Evolutionary conservation across 2,113 vertebrate genomes (phyloP), one percentile per base, ranked within the genome.

Genomic region (human): DNA sequence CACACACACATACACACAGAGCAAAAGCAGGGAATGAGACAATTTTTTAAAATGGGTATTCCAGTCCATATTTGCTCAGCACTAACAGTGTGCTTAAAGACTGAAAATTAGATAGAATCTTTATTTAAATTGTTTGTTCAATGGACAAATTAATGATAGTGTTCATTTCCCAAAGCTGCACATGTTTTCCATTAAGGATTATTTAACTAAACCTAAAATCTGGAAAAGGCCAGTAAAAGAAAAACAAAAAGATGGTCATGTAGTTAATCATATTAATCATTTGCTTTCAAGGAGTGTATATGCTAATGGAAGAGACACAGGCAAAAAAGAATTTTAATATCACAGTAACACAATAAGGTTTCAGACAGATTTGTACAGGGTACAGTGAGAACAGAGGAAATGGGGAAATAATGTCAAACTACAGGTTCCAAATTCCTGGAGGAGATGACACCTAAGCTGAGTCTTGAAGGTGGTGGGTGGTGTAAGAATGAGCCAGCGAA

Each of bases 221-320:
- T 95, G 57, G 30, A 84, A 94, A 91, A 27, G 35, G 30, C 70
- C 38, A 89, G 85, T 40, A n/a, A 96, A 97, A 92, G 72, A 84
- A 92, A 95, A 85, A 61, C 43, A 61, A 89, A 82, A 91, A n/a
- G 10, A 70, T 14, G 32, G 35, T 82, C 75, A 94, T 9, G 43
- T 87, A 81, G 76, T 80, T 82, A 84, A 70, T 94, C 73, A 55
- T 40, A 81, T 88, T 91, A 84, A 70, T 43, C n/a, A 80, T 38
- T 32, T 84, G 72, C 68, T 96, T 87, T 86, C 64, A 38, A 80
- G n/a, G 79, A 86, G 20, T 57, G 14, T 22, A 84, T 57, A 84
- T 20, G 17, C 40, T 73, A 72, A 59, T 30, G 16, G 27, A 5
- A 90, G 50, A 84, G 50, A 75, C 25, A 18, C 23, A 75, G n/a